Conservation (phyloP, 2,113 vertebrate species). For the Callorhinus ursinus region DNA sequence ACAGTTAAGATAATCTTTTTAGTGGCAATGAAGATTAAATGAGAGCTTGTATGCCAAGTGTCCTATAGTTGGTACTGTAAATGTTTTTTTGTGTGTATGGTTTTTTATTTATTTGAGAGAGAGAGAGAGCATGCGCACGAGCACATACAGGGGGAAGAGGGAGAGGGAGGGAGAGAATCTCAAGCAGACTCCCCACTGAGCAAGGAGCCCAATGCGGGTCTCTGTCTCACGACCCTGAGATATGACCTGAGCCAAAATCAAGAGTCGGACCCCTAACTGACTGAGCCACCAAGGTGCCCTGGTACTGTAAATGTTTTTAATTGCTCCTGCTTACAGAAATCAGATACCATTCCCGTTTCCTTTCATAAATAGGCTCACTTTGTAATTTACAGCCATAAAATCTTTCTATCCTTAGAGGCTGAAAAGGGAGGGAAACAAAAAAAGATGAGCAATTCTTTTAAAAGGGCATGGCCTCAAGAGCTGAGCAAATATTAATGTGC, state of each 20-base stretch:
- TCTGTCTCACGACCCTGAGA: background rate
- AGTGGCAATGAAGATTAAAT: background rate
- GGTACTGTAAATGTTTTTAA: background rate
- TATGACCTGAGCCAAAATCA: background rate
- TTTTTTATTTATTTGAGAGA: background rate
- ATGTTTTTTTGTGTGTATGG: background rate
- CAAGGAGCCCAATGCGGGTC: background rate
- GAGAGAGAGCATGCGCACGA: background rate
- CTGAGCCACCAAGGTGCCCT: background rate
- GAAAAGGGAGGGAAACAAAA: background rate
- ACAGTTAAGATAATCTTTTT: background rate
- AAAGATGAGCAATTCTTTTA: background rate
- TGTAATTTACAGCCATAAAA: background rate
- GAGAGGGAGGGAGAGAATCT: background rate
- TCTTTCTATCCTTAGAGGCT: background rate
- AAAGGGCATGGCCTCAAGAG: background rate
- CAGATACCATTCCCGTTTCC: background rate
- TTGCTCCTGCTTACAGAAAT: background rate
- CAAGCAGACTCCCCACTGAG: background rate
- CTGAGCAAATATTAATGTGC: background rate
- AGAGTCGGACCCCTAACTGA: background rate
- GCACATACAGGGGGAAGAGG: background rate
- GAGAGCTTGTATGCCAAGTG: background rate
- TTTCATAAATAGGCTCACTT: background rate
- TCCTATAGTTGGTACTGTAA: background rate